Conservation (phyloP, 2,797 vertebrate genomes). For the Hoplostethus mediterraneus region DNA sequence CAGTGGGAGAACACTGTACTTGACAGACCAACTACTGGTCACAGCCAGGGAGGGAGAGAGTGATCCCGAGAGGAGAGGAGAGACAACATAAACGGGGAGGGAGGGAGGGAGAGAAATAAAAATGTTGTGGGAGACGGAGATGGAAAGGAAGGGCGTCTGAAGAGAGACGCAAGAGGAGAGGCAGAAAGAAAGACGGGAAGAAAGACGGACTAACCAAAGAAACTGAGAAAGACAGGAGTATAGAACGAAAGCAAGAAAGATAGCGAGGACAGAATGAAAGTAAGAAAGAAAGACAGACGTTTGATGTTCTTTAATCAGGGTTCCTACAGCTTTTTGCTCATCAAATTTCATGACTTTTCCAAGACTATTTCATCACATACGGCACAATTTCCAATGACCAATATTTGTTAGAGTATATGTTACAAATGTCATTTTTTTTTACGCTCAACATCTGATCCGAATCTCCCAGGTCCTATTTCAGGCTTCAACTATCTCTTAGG, state of each 20-base stretch:
- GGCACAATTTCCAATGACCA: no score
- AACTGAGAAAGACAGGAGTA: background rate
- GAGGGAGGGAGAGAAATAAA: conserved; percentile 6
- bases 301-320: no score
- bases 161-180: background rate
- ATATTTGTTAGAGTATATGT: no score
- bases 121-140: background rate
- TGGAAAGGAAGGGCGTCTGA: background rate
- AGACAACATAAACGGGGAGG: conserved; percentile 20
- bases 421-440: no score
- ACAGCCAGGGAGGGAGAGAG: conserved; percentile 8
- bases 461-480: no score
- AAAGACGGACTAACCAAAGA: conserved; percentile 11
- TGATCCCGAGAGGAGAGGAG: background rate
- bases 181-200: background rate
- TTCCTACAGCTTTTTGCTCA: no score
- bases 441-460: no score
- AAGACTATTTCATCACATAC: no score
- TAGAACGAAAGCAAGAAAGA: background rate
- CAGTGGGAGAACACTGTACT: conserved; percentile 53
- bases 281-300: background rate
- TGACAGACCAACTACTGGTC: conserved; percentile 63
- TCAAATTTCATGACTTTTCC: no score
- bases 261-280: background rate
- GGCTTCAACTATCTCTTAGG: no score